These are phyloP conservation scores for Nesoenas mayeri DNA, from an alignment of 2,113 vertebrate genomes.

Conservation along the genomic window DNA sequence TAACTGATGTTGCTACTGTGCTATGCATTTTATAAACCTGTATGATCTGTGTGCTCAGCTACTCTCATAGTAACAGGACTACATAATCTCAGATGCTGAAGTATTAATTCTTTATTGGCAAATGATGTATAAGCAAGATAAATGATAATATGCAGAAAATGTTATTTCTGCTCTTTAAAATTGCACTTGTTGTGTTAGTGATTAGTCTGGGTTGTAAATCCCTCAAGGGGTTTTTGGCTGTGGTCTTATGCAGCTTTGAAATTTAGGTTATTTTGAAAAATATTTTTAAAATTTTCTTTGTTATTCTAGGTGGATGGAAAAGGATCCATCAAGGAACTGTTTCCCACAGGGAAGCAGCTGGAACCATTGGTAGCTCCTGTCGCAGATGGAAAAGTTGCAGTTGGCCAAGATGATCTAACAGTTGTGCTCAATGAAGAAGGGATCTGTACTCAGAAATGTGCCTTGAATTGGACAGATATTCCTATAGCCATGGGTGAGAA, in stretches of 20 bases:
- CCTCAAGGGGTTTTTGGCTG: not conserved
- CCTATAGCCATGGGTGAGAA: constrained; percentile 95
- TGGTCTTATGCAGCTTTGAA: not conserved
- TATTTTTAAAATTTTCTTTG: not conserved
- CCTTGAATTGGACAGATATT: constrained; percentile 98
- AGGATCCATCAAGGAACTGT: constrained; percentile 95
- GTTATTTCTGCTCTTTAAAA: not conserved
- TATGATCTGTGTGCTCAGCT: not conserved
- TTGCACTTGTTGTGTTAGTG: not conserved
- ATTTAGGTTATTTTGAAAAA: not conserved
- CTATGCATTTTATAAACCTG: not conserved
- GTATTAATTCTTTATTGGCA: not conserved
- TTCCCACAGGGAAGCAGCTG: constrained; percentile 96
- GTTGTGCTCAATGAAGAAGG: constrained; percentile 97
- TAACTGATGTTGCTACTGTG: not conserved
- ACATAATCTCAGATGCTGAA: not conserved
- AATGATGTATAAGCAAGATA: not conserved
- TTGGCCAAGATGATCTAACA: constrained; percentile 96
- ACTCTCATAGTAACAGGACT: not conserved
- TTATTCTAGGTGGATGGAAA: constrained; percentile 91
- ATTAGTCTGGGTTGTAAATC: not conserved
- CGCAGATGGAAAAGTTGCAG: constrained; percentile 95
- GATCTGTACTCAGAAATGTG: constrained; percentile 93
- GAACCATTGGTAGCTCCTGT: constrained; percentile 94
- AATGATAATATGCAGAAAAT: not conserved